Base-by-base conservation (phyloP, 2,797 vertebrate species). In the Dallia pectoralis region DNA sequence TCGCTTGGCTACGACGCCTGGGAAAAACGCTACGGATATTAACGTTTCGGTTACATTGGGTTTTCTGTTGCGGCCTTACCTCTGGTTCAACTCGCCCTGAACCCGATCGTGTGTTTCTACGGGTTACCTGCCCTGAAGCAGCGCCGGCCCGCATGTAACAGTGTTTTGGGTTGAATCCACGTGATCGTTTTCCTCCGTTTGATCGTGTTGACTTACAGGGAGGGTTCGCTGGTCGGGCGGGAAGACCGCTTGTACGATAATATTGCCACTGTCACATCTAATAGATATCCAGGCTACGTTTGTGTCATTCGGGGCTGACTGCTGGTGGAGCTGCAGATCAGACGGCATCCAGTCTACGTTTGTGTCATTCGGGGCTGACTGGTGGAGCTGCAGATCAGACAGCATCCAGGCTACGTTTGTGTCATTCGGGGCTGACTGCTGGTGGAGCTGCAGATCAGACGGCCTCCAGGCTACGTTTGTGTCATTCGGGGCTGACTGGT, bases 141-240 rank as follows among this genome's bases (percentile, higher is more conserved):
- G 82, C 74, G 70, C 82, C 78, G 77, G 72, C 77, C 71, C 48
- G 73, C 84, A 77, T 71, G 74, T 81, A 84, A 87, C 82, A 79
- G 76, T 88, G 87, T 90, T 90, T 90, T 90, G 86, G 85, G 88
- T 87, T 81, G 78, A 81, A 79, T 77, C 80, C 82, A 87, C 76
- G 72, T 85, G 88, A 90, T 85, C 86, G 73, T 74, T 81, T 77
- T 86, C 77, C 71, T 49, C 81, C 82, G 79, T 90, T 89, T 92
- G 87, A 91, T 85, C 84, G 3, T 90, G 91, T 90, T 91, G 84
- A 79, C 91, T 90, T 91, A 92, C 84, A 83, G 87, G 91, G 88
- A 86, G 89, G 83, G 82, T 79, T 84, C 76, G 3, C 87, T 89
- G 86, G 81, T 89, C 80, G 87, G 90, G 89, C 89, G 88, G 33